Conservation (phyloP, 2,888 invertebrate genomes). For the Yponomeuta malinellus region DNA sequence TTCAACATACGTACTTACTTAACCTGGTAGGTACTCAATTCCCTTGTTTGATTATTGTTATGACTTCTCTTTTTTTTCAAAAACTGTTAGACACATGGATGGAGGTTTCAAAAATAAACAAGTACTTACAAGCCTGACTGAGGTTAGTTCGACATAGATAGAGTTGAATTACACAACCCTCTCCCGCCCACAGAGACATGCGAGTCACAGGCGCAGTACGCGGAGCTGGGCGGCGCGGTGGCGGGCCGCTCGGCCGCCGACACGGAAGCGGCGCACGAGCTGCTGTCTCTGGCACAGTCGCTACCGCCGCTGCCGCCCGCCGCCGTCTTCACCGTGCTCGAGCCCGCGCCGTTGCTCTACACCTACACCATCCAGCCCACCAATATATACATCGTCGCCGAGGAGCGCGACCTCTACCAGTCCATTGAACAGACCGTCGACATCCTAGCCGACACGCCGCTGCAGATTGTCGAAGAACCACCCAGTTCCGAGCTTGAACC, state of each 20-base stretch:
- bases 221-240: constrained; percentile 57
- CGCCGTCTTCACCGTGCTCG: constrained; percentile 64
- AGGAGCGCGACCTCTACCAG: constrained; percentile 34
- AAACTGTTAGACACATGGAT: too few species aligned
- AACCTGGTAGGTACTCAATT: too few species aligned
- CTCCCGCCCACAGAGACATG: constrained; percentile 29
- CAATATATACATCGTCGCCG: constrained; percentile 52
- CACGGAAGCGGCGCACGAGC: constrained; percentile 91
- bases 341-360: constrained; percentile 62
- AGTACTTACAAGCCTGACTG: too few species aligned
- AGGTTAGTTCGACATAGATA: too few species aligned
- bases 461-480: constrained; percentile 24
- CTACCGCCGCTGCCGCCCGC: constrained; percentile 85
- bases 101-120: too few species aligned
- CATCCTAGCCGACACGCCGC: constrained; percentile 27
- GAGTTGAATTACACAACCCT: background rate
- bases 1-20: too few species aligned
- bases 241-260: constrained; percentile 85
- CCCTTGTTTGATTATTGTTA: too few species aligned
- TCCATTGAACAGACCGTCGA: constrained; percentile 47
- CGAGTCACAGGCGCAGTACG: constrained; percentile 38
- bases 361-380: constrained; percentile 81
- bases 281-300: constrained; percentile 84
- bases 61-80: too few species aligned
- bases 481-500: constrained; percentile 30